Base-by-base conservation (phyloP, 2,888 invertebrate genomes). In the Troglohyphantes excavatus region DNA sequence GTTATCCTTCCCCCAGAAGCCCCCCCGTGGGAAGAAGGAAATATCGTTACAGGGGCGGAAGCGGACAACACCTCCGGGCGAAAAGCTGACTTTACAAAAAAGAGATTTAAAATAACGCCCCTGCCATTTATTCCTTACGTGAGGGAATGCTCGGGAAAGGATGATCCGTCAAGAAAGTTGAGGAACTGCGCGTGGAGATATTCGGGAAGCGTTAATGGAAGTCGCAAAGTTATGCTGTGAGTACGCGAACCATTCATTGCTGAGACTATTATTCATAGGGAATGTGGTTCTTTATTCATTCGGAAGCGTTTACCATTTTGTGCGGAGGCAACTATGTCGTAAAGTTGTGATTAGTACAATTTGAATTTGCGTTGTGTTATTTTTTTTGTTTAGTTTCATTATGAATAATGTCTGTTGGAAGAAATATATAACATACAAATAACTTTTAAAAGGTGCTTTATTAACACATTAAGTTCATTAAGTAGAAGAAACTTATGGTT, bases 41-140 rank as follows among this genome's bases (percentile, higher is more conserved):
- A 72, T 72, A 72, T 72, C 72, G 72, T 72, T 72, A 46, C 23
- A 72, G 72, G 9, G 19, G 17, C 23, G 33, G 39, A 72, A 26
- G 46, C 23, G 72, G 43, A 23, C 46, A n/a, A 21, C 72, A 26
- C 59, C 53, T 23, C 27, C 19, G 9, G 29, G 27, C 17, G 53
- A 75, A 75, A 19, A 23, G 73, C 73, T 59, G 73, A 75, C 11
- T 29, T 27, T 29, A 75, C 5, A 53, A 17, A 53, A 53, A 53
- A 13, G n/a, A 75, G 75, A 75, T 59, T 59, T 75, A 72, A 46
- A 72, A 72, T 19, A 39, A 43, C 72, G 39, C 65, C 26, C 26
- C 72, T 46, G 13, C 23, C 39, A 72, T 72, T 72, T 72, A 46
- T 46, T 43, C 21, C 72, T 72, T 21, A 39, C 26, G 23, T 26